Percentiles rank a stretch among this genome's conserved stretches.
These are phyloP conservation scores for Tetranychus piercei DNA, from an alignment of 2,888 invertebrate species.

Conservation along the genomic window DNA sequence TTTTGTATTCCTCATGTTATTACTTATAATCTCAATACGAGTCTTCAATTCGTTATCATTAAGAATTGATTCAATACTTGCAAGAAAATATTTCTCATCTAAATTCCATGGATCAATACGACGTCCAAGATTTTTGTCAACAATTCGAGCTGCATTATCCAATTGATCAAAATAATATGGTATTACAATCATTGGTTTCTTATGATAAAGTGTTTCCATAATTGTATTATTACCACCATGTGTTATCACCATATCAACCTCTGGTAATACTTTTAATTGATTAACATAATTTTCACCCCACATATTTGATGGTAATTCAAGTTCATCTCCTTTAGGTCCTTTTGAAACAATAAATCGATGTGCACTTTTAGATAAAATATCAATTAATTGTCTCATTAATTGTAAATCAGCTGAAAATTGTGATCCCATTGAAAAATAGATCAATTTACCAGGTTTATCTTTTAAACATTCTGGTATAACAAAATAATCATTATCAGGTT, in stretches of 20 bases:
- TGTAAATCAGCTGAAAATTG: conserved; percentile 10
- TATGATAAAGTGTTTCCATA: conserved; percentile 12
- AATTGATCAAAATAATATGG: conserved; percentile 16
- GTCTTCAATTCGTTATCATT: background rate
- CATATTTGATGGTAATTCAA: conserved; percentile 10
- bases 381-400: conserved; percentile 16
- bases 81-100: background rate
- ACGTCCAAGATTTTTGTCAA: conserved; percentile 10
- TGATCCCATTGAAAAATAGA: conserved; percentile 16
- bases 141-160: conserved; percentile 18
- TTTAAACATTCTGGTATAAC: background rate
- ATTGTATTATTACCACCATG: conserved; percentile 20
- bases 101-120: background rate
- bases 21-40: background rate
- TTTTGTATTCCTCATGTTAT: background rate
- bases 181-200: conserved; percentile 16
- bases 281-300: conserved; percentile 17
- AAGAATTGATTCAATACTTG: conserved; percentile 7
- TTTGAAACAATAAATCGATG: conserved; percentile 19
- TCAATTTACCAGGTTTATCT: conserved; percentile 15
- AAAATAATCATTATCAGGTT: conserved; percentile 6
- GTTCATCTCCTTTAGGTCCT: conserved; percentile 10
- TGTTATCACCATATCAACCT: conserved; percentile 14
- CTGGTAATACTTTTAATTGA: conserved; percentile 11
- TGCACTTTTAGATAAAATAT: conserved; percentile 10